Base-by-base conservation (phyloP, 1,140 invertebrate genomes). In the Euura saliciscinereae region DNA sequence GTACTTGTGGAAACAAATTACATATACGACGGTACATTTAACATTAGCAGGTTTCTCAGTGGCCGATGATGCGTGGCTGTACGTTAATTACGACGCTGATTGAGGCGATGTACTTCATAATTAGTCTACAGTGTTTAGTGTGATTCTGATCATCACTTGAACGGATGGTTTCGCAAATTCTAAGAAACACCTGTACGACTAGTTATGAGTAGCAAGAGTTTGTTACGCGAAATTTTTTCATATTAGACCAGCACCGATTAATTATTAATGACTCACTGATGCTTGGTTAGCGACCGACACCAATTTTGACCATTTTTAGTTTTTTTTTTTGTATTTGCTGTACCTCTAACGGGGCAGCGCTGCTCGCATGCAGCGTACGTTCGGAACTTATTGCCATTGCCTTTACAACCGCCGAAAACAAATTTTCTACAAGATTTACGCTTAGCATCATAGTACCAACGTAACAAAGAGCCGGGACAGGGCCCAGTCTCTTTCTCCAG, bases 301-400 rank as follows among this genome's bases (percentile, higher is more conserved):
- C 42, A 44, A 67, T 71, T 68, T 13, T 69, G 68, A 69, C 69
- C 69, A 70, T 13, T 66, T 64, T 28, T 28, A 28, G 28, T 28
- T 28, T 28, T 28, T 28, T 28, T 28, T 28, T 28, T 28, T 28
- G 28, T 28, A 71, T 77, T 72, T 78, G 59, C 66, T 78, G 74
- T 86, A 83, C 84, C 82, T 85, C 79, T 76, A 65, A 72, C 73
- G 43, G 78, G 79, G 75, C 91, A 93, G 70, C 86, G 85, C 67
- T 87, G 83, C 81, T 90, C 87, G 82, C 92, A 93, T 69, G 89
- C 89, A 73, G 86, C 83, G 51, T 86, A 76, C 72, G 87, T 88
- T 73, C 87, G 84, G 84, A 94, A 94, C 77, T 90, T 90, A 88
- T 94, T 94, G 66, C 83, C 85, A 82, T 94, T 94, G 68, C 91